These are phyloP conservation scores for Meloidogyne exigua DNA, from an alignment of 1,140 invertebrate genomes.

Conservation along the genomic window DNA sequence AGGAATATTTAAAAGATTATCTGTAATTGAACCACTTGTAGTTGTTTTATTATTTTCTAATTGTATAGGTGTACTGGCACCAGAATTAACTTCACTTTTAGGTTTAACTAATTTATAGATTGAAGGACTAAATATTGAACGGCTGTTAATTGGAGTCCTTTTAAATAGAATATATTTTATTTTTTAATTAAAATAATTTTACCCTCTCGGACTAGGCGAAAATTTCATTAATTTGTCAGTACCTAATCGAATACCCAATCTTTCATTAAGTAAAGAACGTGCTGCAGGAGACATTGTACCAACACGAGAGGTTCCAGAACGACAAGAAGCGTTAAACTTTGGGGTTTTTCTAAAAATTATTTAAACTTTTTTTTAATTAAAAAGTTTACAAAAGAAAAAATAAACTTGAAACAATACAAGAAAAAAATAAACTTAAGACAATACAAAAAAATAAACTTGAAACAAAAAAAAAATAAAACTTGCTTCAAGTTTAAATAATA, in stretches of 20 bases:
- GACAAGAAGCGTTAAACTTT: constrained; percentile 43
- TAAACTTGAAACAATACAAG: neutral
- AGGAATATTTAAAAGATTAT: constrained; percentile 34
- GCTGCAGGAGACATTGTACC: constrained; percentile 91
- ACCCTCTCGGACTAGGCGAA: constrained; percentile 23
- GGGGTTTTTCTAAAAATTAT: constrained; percentile 63
- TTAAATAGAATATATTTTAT: constrained; percentile 6
- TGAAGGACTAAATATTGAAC: constrained; percentile 33
- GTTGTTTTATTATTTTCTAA: neutral
- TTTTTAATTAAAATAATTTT: neutral
- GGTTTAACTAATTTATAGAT: constrained; percentile 36
- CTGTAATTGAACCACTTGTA: constrained; percentile 25
- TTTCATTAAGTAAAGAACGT: constrained; percentile 74
- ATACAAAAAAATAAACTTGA: constrained; percentile 15
- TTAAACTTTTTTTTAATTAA: constrained; percentile 63
- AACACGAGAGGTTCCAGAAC: constrained; percentile 73
- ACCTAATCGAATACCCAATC: constrained; percentile 57
- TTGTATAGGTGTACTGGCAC: constrained; percentile 1
- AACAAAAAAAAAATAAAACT: no score
- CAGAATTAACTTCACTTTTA: constrained; percentile 31
- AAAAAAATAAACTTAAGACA: constrained; percentile 4
- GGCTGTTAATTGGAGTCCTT: constrained; percentile 13
- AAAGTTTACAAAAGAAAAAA: constrained; percentile 20
- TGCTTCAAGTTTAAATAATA: no score
- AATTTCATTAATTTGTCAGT: constrained; percentile 29